Conservation (phyloP, 2,113 vertebrate species). For the Nestor notabilis region DNA sequence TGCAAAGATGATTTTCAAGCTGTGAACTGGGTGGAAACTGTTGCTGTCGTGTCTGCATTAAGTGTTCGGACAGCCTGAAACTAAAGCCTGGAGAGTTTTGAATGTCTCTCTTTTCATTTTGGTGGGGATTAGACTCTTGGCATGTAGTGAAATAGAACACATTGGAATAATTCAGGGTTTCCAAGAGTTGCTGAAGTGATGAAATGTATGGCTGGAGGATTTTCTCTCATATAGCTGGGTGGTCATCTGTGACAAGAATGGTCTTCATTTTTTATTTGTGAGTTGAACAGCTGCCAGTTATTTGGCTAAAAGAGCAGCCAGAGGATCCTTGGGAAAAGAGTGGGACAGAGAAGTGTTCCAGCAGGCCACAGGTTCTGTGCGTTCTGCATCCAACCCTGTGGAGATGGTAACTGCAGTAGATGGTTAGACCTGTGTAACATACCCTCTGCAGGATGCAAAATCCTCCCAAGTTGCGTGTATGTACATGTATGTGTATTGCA, state of each 20-base stretch:
- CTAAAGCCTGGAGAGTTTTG: neutral
- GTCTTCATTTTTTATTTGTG: neutral
- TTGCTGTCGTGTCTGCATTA: neutral
- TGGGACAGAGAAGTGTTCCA: neutral
- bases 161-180: neutral
- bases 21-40: neutral
- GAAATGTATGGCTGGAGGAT: neutral
- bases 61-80: neutral
- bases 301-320: neutral
- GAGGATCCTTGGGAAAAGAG: neutral
- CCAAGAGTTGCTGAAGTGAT: neutral
- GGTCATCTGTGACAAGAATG: neutral
- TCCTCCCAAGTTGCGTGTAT: neutral
- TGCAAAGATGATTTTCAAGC: neutral
- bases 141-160: neutral
- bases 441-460: neutral
- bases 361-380: fast-evolving
- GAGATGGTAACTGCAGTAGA: neutral
- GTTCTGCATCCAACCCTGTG: neutral
- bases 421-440: neutral
- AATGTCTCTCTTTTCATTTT: neutral
- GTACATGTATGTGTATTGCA: neutral
- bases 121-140: neutral
- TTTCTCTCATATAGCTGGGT: neutral
- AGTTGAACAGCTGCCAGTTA: neutral